Base-by-base conservation (phyloP, 2,113 vertebrate species). In the Salvelinus namaycush region DNA sequence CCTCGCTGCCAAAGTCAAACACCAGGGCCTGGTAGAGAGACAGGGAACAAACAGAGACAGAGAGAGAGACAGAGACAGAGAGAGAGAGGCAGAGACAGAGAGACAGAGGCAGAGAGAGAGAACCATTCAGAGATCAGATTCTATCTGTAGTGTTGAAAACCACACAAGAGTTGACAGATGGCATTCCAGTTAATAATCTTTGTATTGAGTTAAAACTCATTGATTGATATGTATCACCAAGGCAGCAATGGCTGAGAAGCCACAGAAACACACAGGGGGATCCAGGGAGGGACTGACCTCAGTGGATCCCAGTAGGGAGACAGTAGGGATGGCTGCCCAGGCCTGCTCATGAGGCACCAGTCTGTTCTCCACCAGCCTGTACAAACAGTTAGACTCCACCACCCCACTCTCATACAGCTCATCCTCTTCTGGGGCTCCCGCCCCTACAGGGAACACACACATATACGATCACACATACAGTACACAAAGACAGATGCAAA, bases 1-100 rank as follows among this genome's bases (percentile, higher is more conserved):
- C 87, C 87, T 95, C 94, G 4, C 89, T 90, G 84, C 94, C 94
- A 8, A 95, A 95, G 79, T 95, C 94, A 79, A 94, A 93, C 90
- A 95, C 87, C 77, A 95, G 87, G 1, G 89, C 90, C 94, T 95
- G 84, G 13, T 70, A 16, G 68, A 39, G 44, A 67, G 16, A 12
- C 79, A 73, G 22, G 51, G 0, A 18, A 27, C 54, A 18, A 8
- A 54, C 14, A 68, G 13, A 29, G 6, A 12, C 67, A 70, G 2
- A 64, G 57, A 39, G 44, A 18, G 8, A 54, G 8, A 54, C 9
- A 68, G 13, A 29, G 6, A 5, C 67, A 70, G 4, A 64, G 57
- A 54, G 4, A 31, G 0, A 31, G 29, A 5, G 29, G 0, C 29
- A 39, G 44, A 67, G 16, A 12, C 79, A 73, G 27, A 29, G 48